These are phyloP conservation scores for Enteromius radiatus DNA, from an alignment of 2,797 vertebrate species.

Conservation along the genomic window DNA sequence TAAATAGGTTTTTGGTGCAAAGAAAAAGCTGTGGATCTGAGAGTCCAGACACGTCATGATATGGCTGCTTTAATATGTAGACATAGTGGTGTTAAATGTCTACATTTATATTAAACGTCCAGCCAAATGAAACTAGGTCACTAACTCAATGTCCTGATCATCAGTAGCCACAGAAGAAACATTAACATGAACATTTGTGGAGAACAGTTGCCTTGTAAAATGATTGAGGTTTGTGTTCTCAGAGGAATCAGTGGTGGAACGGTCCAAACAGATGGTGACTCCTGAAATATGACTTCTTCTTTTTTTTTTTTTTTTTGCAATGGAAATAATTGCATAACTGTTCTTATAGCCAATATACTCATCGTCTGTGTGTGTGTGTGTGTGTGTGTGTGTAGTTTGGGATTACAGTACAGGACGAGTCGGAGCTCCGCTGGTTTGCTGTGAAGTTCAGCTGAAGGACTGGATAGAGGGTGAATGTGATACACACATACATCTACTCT, in stretches of 20 bases:
- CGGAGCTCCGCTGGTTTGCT: conserved; percentile 91
- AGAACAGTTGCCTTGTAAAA: neutral
- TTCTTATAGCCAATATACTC: neutral
- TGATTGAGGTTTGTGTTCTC: conserved; percentile 26
- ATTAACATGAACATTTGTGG: neutral
- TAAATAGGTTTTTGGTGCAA: neutral
- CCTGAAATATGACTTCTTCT: neutral
- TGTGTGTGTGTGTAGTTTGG: conserved; percentile 82
- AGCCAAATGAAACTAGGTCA: conserved; percentile 17
- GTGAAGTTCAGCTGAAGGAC: conserved; percentile 92
- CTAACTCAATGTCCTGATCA: neutral
- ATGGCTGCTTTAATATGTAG: neutral
- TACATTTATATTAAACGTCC: neutral
- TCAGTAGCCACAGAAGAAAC: neutral
- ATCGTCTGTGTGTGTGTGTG: conserved; percentile 37
- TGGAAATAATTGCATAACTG: conserved; percentile 31
- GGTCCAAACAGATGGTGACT: conserved; percentile 24
- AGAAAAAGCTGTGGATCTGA: neutral
- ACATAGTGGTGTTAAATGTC: too few species aligned
- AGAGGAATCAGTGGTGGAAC: conserved; percentile 7
- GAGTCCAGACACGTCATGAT: neutral
- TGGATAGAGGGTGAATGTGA: conserved; percentile 91
- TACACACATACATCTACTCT: conserved; percentile 16
- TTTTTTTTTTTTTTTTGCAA: conserved; percentile 16
- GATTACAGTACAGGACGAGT: conserved; percentile 96